phyloP scores from a whole-genome alignment of 2,113 vertebrate species.

The Solea senegalensis region DNA sequence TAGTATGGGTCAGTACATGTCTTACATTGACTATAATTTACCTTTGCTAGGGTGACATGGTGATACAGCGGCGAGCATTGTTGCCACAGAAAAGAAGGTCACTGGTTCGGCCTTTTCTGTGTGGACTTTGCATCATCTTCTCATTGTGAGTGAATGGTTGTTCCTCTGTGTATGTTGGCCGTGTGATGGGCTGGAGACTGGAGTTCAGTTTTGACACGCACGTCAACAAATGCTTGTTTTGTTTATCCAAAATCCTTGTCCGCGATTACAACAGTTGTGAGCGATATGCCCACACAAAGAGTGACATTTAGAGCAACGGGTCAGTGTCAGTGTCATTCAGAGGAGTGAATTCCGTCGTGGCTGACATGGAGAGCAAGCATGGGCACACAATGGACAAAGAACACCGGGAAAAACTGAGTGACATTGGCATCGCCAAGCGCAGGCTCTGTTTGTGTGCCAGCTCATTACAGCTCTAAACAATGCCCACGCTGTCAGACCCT shows the following conservation, averaged over 20 bases:
- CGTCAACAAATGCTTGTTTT: constrained; percentile 43
- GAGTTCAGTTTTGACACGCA: constrained; percentile 33
- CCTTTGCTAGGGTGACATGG: too few relatives aligned
- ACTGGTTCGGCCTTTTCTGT: too few relatives aligned
- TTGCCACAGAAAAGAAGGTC: too few relatives aligned
- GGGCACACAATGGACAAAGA: constrained; percentile 29
- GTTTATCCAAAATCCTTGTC: constrained; percentile 39
- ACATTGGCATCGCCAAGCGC: constrained; percentile 13
- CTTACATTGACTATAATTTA: too few relatives aligned
- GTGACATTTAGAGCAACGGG: constrained; percentile 68
- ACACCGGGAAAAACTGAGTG: constrained; percentile 33
- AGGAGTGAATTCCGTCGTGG: constrained; percentile 60
- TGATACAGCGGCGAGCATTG: too few relatives aligned
- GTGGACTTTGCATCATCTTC: too few relatives aligned
- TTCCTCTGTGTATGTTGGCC: too few relatives aligned
- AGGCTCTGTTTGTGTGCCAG: constrained; percentile 46
- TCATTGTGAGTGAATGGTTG: too few relatives aligned
- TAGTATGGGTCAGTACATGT: too few relatives aligned
- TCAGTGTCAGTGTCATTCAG: constrained; percentile 59
- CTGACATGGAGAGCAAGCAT: constrained; percentile 22
- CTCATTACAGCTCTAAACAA: constrained; percentile 60
- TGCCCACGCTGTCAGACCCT: constrained; percentile 31
- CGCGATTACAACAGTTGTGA: constrained; percentile 9
- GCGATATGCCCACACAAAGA: constrained; percentile 57
- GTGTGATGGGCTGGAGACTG: too few relatives aligned